Evolutionary conservation across 2,113 vertebrate genomes (phyloP), one percentile per base, ranked within the genome.

Genomic region (Microcebus ravelobensis): DNA sequence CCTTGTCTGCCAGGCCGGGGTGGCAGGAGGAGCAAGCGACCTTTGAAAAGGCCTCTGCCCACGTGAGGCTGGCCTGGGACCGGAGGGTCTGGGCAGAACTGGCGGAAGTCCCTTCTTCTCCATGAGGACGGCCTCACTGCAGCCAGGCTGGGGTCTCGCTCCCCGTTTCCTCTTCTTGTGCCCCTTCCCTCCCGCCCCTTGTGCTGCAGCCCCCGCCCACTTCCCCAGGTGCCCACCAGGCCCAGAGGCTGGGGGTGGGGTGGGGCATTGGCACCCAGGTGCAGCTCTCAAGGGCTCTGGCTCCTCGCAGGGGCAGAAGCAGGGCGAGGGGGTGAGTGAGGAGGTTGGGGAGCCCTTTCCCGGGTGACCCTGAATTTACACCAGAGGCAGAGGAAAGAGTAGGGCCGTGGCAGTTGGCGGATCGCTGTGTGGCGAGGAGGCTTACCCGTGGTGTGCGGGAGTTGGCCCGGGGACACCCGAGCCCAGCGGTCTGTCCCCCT

Each of bases 61-160:
- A 17, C 36, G 25, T 14, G 0, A 11, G 3, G 36, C 57, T 6
- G 61, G 59, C 50, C 2, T 13, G 29, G n/a, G 71, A 1, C 11
- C 0, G 39, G 59, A 14, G 1, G 45, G 18, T 12, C 20, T 29
- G 55, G 42, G 15, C 29, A 2, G 57, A 59, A 29, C 61, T 7
- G 6, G 50, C 0, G 42, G 77, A 34, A 20, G 2, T 0, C 82
- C 18, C 10, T 27, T 45, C 27, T 21, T 25, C 25, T 20, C 63
- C 45, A 5, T 6, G 42, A 21, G 6, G 42, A 27, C 0, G 3
- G 10, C 15, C 15, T 61, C 9, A 2, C 9, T 18, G 34, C 39
- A 6, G 7, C 6, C 59, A n/a, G 17, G 67, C 15, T 1, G 3
- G 0, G 0, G 9, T n/a, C 39, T 61, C 29, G 9, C 1, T 10